Percentiles rank a stretch among this genome's conserved stretches.
Conservation (phyloP, 1,140 invertebrate species). For the Scaptodrosophila lebanonensis region DNA sequence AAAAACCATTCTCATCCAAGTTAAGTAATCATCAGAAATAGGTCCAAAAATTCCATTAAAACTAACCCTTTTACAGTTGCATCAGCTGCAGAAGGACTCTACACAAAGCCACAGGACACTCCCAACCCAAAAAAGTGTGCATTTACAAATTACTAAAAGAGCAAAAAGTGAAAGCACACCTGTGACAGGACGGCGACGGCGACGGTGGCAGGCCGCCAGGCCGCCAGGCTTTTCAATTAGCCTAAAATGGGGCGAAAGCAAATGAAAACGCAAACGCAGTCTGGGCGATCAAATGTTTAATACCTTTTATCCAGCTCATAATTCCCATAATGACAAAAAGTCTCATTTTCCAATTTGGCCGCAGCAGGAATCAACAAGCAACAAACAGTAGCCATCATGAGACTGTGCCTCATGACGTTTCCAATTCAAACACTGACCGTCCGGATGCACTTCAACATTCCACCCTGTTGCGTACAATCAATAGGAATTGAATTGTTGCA, state of each 20-base stretch:
- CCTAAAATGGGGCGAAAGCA: conserved; percentile 54
- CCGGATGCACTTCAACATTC: conserved; percentile 76
- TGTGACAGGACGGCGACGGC: no score
- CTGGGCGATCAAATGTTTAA: conserved; percentile 59
- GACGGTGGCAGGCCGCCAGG: no score
- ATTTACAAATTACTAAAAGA: conserved; percentile 54
- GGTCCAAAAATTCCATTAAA: no score
- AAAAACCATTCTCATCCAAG: no score
- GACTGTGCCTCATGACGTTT: conserved; percentile 9
- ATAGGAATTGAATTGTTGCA: conserved; percentile 57
- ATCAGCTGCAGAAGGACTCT: conserved; percentile 2
- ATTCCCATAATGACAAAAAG: conserved; percentile 73
- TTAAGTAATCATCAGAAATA: no score
- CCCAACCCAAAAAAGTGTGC: conserved; percentile 11
- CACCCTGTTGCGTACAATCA: conserved; percentile 73
- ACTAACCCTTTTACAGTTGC: no score
- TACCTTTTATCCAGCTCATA: conserved; percentile 75
- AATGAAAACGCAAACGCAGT: no score
- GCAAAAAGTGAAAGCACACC: conserved; percentile 17
- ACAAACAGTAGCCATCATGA: conserved; percentile 10
- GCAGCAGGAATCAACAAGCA: conserved; percentile 49
- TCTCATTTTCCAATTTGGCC: conserved; percentile 41
- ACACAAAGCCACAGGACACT: background rate
- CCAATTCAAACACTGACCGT: conserved; percentile 44
- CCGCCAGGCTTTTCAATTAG: conserved; percentile 60